Evolutionary conservation across 2,888 invertebrate genomes (phyloP), one percentile per base, ranked within the genome.

Genomic region (Macrophya alboannulata): DNA sequence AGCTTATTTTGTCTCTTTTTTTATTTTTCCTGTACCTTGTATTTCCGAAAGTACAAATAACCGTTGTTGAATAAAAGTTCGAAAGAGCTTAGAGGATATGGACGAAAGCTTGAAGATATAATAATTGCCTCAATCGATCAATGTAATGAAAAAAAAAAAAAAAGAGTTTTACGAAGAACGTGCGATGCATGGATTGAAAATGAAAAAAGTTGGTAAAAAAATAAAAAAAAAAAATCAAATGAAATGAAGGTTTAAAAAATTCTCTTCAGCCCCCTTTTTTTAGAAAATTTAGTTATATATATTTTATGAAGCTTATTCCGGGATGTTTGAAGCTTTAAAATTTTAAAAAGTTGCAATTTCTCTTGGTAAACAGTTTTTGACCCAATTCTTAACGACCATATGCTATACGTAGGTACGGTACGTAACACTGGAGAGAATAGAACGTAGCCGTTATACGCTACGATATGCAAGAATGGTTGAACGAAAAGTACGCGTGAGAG

Each of bases 311-410:
- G 21, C 21, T 21, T n/a, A n/a, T 59, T 59, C 9, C 9, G n/a
- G 1, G 9, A 48, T 48, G 9, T 9, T 59, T n/a, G 9, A 21
- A 10, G 21, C n/a, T 21, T 74, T 1, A 25, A 12, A 43, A 74
- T 9, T 43, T 25, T 12, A 10, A 43, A 25, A 48, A 21, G 21
- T 3, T 45, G 48, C 21, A 21, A 45, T 45, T 74, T 45, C 15
- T 45, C 25, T 43, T 12, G 48, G 74, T 21, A 74, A 74, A 74
- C 45, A 4, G 21, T 74, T 74, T 43, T 48, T 48, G 43, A 74
- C 74, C 74, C 48, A 74, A 74, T 74, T 74, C 25, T 25, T 48
- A 74, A 74, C 74, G 74, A 48, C 12, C 21, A 9, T 40, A 15
- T n/a, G n/a, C n/a, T n/a, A n/a, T n/a, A n/a, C n/a, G n/a, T n/a